Percentiles rank a stretch among this genome's conserved stretches.
phyloP scores from a whole-genome alignment of 2,113 vertebrate species.

The Anguilla japonica region DNA sequence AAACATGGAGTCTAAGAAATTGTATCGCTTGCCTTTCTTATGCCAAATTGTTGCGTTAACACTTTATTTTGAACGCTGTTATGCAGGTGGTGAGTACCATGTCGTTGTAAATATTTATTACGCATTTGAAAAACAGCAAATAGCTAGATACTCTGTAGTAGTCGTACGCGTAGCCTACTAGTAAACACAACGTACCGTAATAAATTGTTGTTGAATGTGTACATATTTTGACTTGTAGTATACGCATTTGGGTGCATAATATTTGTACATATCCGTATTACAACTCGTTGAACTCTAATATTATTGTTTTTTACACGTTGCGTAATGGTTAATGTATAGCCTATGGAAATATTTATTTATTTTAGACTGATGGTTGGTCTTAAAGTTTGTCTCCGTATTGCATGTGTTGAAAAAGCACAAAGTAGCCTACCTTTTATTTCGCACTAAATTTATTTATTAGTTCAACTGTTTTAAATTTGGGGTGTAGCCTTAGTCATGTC shows the following conservation, averaged over 20 bases:
- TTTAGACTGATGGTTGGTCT: background rate
- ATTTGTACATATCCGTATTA: background rate
- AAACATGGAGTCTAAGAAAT: conserved; percentile 14
- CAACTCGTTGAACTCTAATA: too few species aligned
- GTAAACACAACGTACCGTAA: background rate
- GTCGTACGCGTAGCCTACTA: background rate
- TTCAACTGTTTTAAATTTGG: background rate
- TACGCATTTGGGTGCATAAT: background rate
- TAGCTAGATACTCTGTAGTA: background rate
- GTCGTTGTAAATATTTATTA: background rate
- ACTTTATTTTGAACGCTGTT: background rate
- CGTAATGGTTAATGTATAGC: background rate
- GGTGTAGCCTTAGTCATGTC: background rate
- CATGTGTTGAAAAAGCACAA: too few species aligned
- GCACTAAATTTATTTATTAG: background rate
- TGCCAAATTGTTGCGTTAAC: background rate
- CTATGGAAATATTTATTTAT: background rate
- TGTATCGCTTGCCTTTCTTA: background rate
- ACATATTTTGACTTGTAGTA: background rate
- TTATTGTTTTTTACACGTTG: background rate
- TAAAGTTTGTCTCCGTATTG: background rate
- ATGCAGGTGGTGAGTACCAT: conserved; percentile 17
- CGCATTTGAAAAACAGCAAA: background rate
- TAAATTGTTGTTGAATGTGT: background rate
- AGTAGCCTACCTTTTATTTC: background rate